A percentile compares a stretch with the other conserved stretches of the same genome.
These are phyloP conservation scores for Hirudo medicinalis DNA, from an alignment of 1,140 invertebrate genomes.

Conservation along the genomic window DNA sequence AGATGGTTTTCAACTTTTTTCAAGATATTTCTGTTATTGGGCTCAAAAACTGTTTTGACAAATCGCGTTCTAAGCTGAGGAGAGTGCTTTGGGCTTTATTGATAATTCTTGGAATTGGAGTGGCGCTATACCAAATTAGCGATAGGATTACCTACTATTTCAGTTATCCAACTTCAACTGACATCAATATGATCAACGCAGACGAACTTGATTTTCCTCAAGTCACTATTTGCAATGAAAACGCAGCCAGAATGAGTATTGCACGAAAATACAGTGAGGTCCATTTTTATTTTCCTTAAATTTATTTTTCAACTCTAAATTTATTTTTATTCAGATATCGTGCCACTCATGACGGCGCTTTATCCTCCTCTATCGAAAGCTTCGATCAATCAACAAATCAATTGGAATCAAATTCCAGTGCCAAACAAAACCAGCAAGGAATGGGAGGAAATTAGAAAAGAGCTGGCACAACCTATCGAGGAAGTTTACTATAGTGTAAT, in stretches of 20 bases:
- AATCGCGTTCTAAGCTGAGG: background rate
- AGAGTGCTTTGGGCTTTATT: constrained; percentile 6
- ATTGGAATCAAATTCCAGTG: background rate
- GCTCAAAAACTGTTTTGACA: constrained; percentile 1
- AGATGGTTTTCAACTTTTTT: constrained; percentile 10
- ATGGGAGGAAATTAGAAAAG: constrained; percentile 3
- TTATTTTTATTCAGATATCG: background rate
- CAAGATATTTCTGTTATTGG: constrained; percentile 13
- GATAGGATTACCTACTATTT: constrained; percentile 4
- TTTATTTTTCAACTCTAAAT: no score
- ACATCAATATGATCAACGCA: constrained; percentile 11
- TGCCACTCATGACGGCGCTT: background rate
- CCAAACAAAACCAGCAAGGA: constrained; percentile 9
- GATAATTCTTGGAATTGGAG: constrained; percentile 1
- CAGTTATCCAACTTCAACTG: constrained; percentile 4
- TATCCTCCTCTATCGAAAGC: constrained; percentile 7
- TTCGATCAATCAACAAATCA: background rate
- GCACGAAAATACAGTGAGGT: constrained; percentile 8
- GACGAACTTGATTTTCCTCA: constrained; percentile 9
- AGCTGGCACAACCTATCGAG: constrained; percentile 1
- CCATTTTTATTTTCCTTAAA: background rate
- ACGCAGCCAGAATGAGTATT: constrained; percentile 1
- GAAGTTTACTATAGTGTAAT: constrained; percentile 10
- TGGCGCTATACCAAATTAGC: constrained; percentile 2
- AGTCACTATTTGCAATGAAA: constrained; percentile 15